Base-by-base conservation (phyloP, 1,140 invertebrate genomes). In the Philaenus spumarius region DNA sequence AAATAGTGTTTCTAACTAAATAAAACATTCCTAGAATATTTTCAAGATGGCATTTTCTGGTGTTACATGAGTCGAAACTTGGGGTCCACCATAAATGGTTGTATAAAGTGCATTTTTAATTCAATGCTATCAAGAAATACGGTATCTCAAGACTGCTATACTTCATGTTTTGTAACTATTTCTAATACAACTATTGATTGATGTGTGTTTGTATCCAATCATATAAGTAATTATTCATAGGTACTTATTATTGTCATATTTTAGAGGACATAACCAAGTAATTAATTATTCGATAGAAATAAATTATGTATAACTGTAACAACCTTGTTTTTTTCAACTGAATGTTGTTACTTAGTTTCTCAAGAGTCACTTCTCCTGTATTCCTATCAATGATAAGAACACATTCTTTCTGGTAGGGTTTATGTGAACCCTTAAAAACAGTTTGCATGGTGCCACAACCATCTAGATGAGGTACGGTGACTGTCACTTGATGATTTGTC, bases 321-420 rank as follows among this genome's bases (percentile, higher is more conserved):
- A 67, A 65, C 86, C 93, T 84, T 12, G 93, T 97, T 73, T 96
- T 96, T 73, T 97, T 97, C 2, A 97, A 84, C 80, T 90, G 89
- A 67, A 97, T 90, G 76, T 90, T 94, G 64, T 86, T 86, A 37
- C 85, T 84, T 45, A 98, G 78, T 74, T 89, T 90, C 75, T 98
- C 95, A 57, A 98, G 73, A 15, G 89, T 94, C 63, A 97, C 88
- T 75, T 94, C 90, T 48, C 94, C 93, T 2, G 93, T 97, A 40
- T 80, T 77, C 71, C 86, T 84, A 73, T 97, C 93, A 62, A 95
- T 91, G 52, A 98, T 94, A 9, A 97, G 79, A 42, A 98, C 90
- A 78, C 94, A 98, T 78, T 97, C 94, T 78, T 94, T 91, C 50
- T 84, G 80, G 72, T 91, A 92, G 39, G 91, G 89, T 69, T 86